These are phyloP conservation scores for Drosophila pectinifera DNA, from an alignment of 1,140 invertebrate genomes.

Conservation along the genomic window DNA sequence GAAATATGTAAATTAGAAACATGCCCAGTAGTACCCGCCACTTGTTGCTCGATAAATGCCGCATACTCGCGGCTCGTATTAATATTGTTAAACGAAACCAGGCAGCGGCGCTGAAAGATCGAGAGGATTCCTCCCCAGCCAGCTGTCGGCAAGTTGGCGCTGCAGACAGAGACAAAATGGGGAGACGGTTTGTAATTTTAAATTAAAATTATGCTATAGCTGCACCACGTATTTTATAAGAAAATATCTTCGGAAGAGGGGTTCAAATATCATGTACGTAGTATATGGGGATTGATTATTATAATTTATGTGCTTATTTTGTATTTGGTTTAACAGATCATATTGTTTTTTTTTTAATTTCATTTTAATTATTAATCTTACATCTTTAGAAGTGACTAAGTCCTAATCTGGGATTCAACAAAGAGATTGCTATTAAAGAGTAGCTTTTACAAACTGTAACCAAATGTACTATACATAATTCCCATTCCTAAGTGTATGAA, in stretches of 20 bases:
- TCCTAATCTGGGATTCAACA: not conserved
- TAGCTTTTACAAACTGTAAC: not conserved
- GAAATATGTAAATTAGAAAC: slow-evolving; percentile 78
- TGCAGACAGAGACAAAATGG: slow-evolving; percentile 11
- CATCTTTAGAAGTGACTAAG: too few species aligned
- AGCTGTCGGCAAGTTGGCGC: slow-evolving; percentile 24
- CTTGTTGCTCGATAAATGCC: slow-evolving; percentile 63
- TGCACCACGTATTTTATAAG: too few species aligned
- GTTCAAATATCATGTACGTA: too few species aligned
- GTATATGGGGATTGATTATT: too few species aligned
- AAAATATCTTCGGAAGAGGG: too few species aligned
- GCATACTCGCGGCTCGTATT: slow-evolving; percentile 39
- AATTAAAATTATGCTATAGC: too few species aligned
- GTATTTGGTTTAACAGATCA: too few species aligned
- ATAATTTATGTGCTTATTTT: too few species aligned
- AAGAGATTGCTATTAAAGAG: not conserved
- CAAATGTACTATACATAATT: not conserved
- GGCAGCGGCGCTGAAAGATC: slow-evolving; percentile 29
- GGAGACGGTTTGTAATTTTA: too few species aligned
- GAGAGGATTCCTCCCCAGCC: slow-evolving; percentile 1
- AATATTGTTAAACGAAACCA: slow-evolving; percentile 58
- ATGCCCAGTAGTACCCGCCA: slow-evolving; percentile 53
- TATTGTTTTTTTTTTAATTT: too few species aligned
- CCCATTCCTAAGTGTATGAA: not conserved
- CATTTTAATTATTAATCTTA: too few species aligned